Evolutionary conservation across 1,140 invertebrate genomes (phyloP), one percentile per base, ranked within the genome.

Genomic region (Magallana ariakensis): DNA sequence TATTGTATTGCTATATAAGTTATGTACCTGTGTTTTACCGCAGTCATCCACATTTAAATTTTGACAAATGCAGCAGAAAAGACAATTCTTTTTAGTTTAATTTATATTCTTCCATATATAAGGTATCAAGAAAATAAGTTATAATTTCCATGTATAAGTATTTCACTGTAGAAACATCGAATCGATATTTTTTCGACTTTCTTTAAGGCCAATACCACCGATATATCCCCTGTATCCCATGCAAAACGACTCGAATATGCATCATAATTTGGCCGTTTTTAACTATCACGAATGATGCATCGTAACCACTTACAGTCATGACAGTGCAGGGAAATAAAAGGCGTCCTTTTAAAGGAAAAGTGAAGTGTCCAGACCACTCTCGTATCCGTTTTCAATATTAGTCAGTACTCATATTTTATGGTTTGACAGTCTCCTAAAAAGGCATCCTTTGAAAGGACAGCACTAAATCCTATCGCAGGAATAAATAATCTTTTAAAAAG

Each of bases 341-440:
- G 6, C 60, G 13, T 62, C 85, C 85, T 16, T 86, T 82, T 13
- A 62, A 15, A 15, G 85, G 85, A 16, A 75, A 55, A 0, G 75
- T 86, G 54, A 86, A 86, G 57, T 86, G 57, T 0, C 85, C 80
- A 33, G 80, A 54, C 16, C 80, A 33, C 15, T 16, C n/a, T 86
- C 80, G 33, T 86, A 86, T 53, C 22, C 75, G 19, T 53, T 33
- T 0, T 75, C 85, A 4, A 53, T 15, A 62, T 86, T 86, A 8
- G 53, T 80, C 10, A 86, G 19, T 4, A 83, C 80, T 62, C 53
- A 1, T 60, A 82, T 33, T 82, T 62, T 33, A 86, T 82, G n/a
- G 75, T 56, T 82, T 80, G 9, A 22, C 9, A 15, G 57, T 58
- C 57, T 11, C 57, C 57, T 58, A 58, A 0, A n/a, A 5, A 58